A percentile compares a stretch with the other conserved stretches of the same genome.
phyloP scores from a whole-genome alignment of 2,797 vertebrate species.

The Myotis planiceps region DNA sequence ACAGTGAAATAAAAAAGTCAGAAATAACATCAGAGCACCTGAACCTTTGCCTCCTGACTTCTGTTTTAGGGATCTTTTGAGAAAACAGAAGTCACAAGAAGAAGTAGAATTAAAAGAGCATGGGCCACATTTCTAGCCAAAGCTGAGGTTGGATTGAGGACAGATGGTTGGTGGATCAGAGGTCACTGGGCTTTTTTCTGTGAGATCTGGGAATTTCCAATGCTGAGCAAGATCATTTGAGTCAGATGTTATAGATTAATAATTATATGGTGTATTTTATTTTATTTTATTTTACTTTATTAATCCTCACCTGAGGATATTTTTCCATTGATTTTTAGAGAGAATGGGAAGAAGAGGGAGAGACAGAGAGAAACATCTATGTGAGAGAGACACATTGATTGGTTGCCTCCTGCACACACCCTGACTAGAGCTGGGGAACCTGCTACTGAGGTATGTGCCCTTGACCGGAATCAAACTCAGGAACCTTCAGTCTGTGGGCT shows the following conservation, averaged over 20 bases:
- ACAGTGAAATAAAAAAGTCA: not conserved
- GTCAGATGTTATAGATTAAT: not conserved
- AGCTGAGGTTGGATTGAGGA: not conserved
- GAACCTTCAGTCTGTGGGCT: too few relatives aligned
- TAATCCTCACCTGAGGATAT: too few relatives aligned
- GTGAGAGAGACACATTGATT: too few relatives aligned
- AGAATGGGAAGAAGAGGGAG: too few relatives aligned
- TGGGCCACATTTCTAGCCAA: not conserved
- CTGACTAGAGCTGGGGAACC: too few relatives aligned
- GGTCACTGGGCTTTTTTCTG: not conserved
- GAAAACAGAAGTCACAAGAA: not conserved
- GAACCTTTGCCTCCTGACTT: not conserved
- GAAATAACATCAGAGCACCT: not conserved
- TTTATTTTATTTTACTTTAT: too few relatives aligned
- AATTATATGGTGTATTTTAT: not conserved
- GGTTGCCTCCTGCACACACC: too few relatives aligned
- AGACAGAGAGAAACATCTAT: too few relatives aligned
- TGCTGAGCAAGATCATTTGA: not conserved
- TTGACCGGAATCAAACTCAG: too few relatives aligned
- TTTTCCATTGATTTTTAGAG: too few relatives aligned
- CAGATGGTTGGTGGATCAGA: too few relatives aligned
- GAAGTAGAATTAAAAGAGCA: not conserved
- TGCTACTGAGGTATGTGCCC: too few relatives aligned
- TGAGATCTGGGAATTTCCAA: not conserved
- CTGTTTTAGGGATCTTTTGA: not conserved